Evolutionary conservation across 2,113 vertebrate species (phyloP).

Genomic region (Salvator merianae): DNA sequence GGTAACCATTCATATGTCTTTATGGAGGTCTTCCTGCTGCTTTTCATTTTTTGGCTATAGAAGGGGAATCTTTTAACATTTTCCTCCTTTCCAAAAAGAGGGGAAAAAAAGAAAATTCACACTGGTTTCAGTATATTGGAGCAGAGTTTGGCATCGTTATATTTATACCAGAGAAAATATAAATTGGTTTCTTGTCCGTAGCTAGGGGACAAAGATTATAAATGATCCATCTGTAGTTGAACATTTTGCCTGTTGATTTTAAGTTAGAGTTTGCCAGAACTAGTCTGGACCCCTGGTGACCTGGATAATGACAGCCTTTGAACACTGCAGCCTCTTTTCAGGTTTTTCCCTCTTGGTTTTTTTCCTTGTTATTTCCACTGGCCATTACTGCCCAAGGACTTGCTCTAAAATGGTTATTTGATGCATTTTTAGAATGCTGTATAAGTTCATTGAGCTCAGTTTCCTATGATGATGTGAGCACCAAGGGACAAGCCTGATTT

Average conservation of each 20-base stretch:
- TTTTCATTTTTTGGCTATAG: background rate
- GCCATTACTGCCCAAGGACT: background rate
- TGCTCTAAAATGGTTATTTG: conserved; percentile 19
- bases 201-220: conserved; percentile 63
- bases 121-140: conserved; percentile 3
- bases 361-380: background rate
- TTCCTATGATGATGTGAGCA: background rate
- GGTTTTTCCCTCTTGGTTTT: background rate
- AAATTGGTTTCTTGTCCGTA: conserved; percentile 62
- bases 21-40: background rate
- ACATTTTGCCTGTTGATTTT: conserved; percentile 38
- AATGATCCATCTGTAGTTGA: conserved; percentile 22
- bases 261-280: conserved; percentile 7
- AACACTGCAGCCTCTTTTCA: background rate
- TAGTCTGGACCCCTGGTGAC: background rate
- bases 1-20: background rate
- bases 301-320: background rate
- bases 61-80: background rate
- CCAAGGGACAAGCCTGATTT: background rate
- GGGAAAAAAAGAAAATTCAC: background rate
- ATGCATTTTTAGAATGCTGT: conserved; percentile 5
- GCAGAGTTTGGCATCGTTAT: background rate
- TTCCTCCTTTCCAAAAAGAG: background rate
- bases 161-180: conserved; percentile 37
- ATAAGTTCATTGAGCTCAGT: background rate